Conservation (phyloP, 2,797 vertebrate genomes). For the Luscinia megarhynchos region DNA sequence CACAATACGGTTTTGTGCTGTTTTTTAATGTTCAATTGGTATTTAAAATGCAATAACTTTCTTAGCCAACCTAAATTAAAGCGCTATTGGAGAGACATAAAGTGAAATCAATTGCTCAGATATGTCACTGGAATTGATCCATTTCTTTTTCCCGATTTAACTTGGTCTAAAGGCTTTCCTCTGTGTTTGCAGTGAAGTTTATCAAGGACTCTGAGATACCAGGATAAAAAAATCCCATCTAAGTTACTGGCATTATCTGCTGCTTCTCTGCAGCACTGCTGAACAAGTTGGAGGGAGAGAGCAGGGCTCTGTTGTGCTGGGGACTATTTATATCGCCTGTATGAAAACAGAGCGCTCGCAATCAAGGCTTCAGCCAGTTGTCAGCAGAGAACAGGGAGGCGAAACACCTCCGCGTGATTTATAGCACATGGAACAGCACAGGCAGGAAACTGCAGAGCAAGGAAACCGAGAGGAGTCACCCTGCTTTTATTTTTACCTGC, state of each 20-base stretch:
- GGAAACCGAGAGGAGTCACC: conserved; percentile 44
- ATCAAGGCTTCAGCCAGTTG: conserved; percentile 67
- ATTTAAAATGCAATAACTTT: conserved; percentile 72
- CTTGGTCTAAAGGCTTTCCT: background rate
- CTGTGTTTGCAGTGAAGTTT: background rate
- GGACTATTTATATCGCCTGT: conserved; percentile 66
- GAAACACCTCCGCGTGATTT: conserved; percentile 69
- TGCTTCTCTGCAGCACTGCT: conserved; percentile 3
- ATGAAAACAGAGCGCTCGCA: conserved; percentile 52
- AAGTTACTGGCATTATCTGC: conserved; percentile 37
- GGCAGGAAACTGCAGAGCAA: conserved; percentile 54
- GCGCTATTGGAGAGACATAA: conserved; percentile 47
- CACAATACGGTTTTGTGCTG: conserved; percentile 63
- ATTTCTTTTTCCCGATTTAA: conserved; percentile 18
- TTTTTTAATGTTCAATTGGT: conserved; percentile 69
- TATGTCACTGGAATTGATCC: conserved; percentile 42
- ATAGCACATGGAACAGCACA: conserved; percentile 61
- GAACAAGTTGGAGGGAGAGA: conserved; percentile 49
- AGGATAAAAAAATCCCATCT: background rate
- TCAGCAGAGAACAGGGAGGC: conserved; percentile 61
- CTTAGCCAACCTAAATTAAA: conserved; percentile 67
- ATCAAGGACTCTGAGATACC: background rate
- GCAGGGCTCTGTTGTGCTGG: conserved; percentile 14
- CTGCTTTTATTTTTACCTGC: conserved; percentile 58
- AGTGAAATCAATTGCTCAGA: conserved; percentile 54